Base-by-base conservation (phyloP, 2,797 vertebrate species). In the Enteromius treurensis region DNA sequence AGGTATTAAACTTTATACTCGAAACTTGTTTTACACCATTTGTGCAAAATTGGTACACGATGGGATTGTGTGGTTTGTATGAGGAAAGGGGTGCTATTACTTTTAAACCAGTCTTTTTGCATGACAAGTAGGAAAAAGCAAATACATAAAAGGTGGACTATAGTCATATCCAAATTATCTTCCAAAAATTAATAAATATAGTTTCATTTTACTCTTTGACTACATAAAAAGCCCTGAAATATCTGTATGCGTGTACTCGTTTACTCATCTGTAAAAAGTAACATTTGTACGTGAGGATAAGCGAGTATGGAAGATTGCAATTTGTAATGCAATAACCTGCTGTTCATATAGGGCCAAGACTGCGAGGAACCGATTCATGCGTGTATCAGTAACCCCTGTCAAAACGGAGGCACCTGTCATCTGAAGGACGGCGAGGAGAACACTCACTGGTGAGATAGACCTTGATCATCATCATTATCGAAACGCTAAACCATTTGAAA, bases 351-450 rank as follows among this genome's bases (percentile, higher is more conserved):
- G 98, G 98, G 97, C 14, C 96, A 97, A 84, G 96, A 98, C 90
- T 99, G 98, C 47, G 97, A 98, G 88, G 89, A 95, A 84, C 96
- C 97, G 1, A 98, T 99, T 88, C 97, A 99, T 13, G 96, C 96
- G 40, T 99, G 98, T 83, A 97, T 99, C 89, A 96, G 96, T 88
- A 98, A 96, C 90, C 98, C 98, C 0, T 99, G 98, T 88, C 93
- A 96, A 84, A 96, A 98, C 11, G 94, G 96, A 2, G 97, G 97
- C 84, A 99, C 97, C 0, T 99, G 97, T 84, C 95, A 98, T 81
- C 93, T 99, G 87, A 98, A 99, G 88, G 97, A 99, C 92, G 98
- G 96, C 88, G 96, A 95, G 85, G 96, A 95, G 76, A 96, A 85
- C 83, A 89, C 83, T 85, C 84, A 87, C 83, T 89, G 89, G 89